These are phyloP conservation scores for Cabera pusaria DNA, from an alignment of 2,888 invertebrate species.

Conservation along the genomic window DNA sequence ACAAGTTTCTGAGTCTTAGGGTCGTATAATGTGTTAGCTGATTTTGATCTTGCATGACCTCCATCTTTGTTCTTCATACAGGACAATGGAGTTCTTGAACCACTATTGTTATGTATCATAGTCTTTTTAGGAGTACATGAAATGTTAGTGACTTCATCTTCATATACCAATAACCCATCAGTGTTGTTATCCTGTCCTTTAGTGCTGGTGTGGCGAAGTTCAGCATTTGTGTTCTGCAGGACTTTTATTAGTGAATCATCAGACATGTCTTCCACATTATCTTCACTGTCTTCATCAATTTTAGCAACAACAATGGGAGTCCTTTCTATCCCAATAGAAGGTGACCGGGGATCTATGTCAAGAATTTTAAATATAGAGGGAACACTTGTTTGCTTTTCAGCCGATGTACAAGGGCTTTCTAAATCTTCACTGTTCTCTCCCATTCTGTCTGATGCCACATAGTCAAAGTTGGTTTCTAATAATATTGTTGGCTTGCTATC, in stretches of 20 bases:
- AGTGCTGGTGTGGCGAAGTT: slow-evolving; percentile 47
- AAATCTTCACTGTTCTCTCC: slow-evolving; percentile 44
- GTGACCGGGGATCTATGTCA: slow-evolving; percentile 73
- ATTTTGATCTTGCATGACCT: slow-evolving; percentile 67
- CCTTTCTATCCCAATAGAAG: slow-evolving; percentile 72
- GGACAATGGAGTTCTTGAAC: slow-evolving; percentile 72
- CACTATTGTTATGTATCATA: slow-evolving; percentile 56
- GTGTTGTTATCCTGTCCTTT: slow-evolving; percentile 57
- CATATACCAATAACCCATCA: slow-evolving; percentile 82
- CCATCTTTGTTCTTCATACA: slow-evolving; percentile 78
- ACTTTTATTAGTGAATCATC: slow-evolving; percentile 73
- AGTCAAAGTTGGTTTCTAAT: slow-evolving; percentile 85
- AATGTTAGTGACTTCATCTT: slow-evolving; percentile 68
- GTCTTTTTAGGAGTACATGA: slow-evolving; percentile 65
- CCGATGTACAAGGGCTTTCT: slow-evolving; percentile 13
- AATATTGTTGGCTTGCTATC: slow-evolving; percentile 65
- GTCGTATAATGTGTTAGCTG: slow-evolving; percentile 65
- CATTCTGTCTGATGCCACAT: slow-evolving; percentile 62
- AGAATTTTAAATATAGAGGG: slow-evolving; percentile 55
- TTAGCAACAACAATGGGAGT: slow-evolving; percentile 73
- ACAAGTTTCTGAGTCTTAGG: slow-evolving; percentile 49
- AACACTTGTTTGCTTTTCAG: slow-evolving; percentile 29
- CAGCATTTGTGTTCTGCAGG: slow-evolving; percentile 64
- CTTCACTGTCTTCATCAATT: slow-evolving; percentile 43
- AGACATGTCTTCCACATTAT: slow-evolving; percentile 75